Percentiles rank a stretch among this genome's conserved stretches.
Evolutionary conservation across 2,797 vertebrate species (phyloP).

Genomic region (Pogoniulus pusillus): DNA sequence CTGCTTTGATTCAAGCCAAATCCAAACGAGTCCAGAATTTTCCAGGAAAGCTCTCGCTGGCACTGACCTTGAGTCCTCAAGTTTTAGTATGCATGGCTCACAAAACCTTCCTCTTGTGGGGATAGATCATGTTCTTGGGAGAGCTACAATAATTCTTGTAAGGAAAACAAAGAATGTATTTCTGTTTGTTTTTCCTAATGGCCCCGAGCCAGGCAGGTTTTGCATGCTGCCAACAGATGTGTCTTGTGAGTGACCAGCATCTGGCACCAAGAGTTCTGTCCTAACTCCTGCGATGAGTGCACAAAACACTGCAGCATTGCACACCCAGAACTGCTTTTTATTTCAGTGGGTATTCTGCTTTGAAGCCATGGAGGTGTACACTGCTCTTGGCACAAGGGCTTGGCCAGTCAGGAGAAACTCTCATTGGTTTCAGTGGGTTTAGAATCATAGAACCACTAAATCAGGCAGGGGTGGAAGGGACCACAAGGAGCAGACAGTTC

Average conservation of each 20-base stretch:
- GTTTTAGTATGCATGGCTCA: conserved; percentile 29
- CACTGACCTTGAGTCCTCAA: background rate
- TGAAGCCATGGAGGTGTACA: conserved; percentile 42
- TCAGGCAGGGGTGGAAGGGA: too few species aligned
- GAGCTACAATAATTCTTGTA: conserved; percentile 60
- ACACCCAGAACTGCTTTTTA: conserved; percentile 49
- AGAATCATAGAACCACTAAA: too few species aligned
- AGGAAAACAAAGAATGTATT: conserved; percentile 55
- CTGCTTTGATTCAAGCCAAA: background rate
- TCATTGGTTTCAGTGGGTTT: conserved; percentile 15
- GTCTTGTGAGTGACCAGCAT: conserved; percentile 58
- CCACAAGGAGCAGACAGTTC: too few species aligned
- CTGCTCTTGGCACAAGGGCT: conserved; percentile 37
- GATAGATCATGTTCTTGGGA: conserved; percentile 57
- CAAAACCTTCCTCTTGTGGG: conserved; percentile 44
- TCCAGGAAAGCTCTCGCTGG: conserved; percentile 34
- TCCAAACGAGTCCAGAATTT: background rate
- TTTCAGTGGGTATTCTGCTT: conserved; percentile 33
- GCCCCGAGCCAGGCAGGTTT: conserved; percentile 59
- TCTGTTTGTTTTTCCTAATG: conserved; percentile 66
- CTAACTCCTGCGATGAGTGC: conserved; percentile 63
- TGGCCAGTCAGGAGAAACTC: conserved; percentile 44
- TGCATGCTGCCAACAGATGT: conserved; percentile 66
- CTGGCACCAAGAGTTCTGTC: conserved; percentile 62
- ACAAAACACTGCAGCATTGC: conserved; percentile 42